Evolutionary conservation across 2,888 invertebrate genomes (phyloP), one percentile per base, ranked within the genome.

Genomic region (Thysanoteuthis rhombus): DNA sequence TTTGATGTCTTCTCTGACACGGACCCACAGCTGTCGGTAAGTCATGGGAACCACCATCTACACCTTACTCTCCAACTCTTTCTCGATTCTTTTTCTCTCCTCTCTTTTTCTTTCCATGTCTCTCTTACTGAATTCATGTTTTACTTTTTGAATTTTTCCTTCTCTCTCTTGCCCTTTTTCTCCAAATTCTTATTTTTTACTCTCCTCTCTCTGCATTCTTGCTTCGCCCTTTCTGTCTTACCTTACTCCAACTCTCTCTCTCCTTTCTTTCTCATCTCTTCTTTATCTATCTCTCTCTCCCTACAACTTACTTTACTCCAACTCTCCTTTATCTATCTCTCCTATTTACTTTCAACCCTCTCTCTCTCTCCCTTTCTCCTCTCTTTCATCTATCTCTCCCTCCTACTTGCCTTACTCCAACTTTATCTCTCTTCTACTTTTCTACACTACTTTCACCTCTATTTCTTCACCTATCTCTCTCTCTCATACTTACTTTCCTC

Each of bases 1-100:
- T 95, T 96, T 45, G 96, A 97, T 93, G 95, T 96, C n/a, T 95
- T 97, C 45, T 94, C 95, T 93, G 97, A 97, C 91, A 94, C 96
- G 89, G 97, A 97, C 95, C 95, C 96, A 92, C 95, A 96, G 90
- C 95, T 97, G 89, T 95, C 96, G 93, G 97, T 97, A 94, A 94
- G 94, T 94, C 75, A 16, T n/a, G 5, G 16, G n/a, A 75, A 75
- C 75, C 75, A 4, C 75, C n/a, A n/a, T n/a, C n/a, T n/a, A n/a
- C 75, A n/a, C n/a, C n/a, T n/a, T 36, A 0, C 16, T 2, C n/a
- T 75, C 75, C 8, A 32, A 0, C 75, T 36, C 75, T 75, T n/a
- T 75, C n/a, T 36, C 75, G 3, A 12, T 75, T 19, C 4, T 0
- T n/a, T 36, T 32, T 8, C 58, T n/a, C n/a, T n/a, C n/a, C n/a